phyloP scores from a whole-genome alignment of 2,888 invertebrate genomes.

The Megastigmus dorsalis region DNA sequence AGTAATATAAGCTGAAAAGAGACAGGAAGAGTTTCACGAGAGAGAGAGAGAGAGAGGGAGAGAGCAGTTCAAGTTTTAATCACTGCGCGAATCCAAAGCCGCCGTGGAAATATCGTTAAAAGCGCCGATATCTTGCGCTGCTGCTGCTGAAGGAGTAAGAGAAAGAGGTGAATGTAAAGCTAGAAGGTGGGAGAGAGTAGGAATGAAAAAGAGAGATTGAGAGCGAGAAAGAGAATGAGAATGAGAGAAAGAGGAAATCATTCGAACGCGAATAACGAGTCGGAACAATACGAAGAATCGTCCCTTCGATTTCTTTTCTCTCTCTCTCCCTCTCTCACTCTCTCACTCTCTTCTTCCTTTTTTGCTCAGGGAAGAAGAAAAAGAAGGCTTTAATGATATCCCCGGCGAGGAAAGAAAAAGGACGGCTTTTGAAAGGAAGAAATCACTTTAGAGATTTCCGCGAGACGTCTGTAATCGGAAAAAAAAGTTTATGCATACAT shows the following conservation, averaged over 20 bases:
- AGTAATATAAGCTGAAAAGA: no score
- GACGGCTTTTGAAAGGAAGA: constrained; percentile 3
- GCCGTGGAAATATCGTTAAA: constrained; percentile 45
- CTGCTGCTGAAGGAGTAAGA: background rate
- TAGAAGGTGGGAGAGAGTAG: no score
- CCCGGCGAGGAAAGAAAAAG: background rate
- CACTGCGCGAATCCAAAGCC: constrained; percentile 10
- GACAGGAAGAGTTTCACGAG: no score
- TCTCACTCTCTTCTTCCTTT: background rate
- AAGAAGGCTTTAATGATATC: constrained; percentile 39
- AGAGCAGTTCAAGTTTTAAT: constrained; percentile 44
- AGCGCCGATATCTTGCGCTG: constrained; percentile 20
- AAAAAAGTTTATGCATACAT: constrained; percentile 15
- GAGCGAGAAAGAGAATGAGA: background rate
- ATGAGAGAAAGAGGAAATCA: constrained; percentile 19
- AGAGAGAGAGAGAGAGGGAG: no score
- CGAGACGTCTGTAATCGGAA: constrained; percentile 19
- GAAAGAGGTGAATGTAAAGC: no score
- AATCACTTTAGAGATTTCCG: constrained; percentile 46
- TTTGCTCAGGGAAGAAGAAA: background rate
- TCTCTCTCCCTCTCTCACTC: constrained; percentile 14
- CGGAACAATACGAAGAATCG: constrained; percentile 40
- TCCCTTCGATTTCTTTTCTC: constrained; percentile 1
- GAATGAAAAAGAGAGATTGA: background rate
- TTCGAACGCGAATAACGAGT: constrained; percentile 47